Conservation (phyloP, 2,888 invertebrate genomes). For the Harpagoxenus sublaevis region DNA sequence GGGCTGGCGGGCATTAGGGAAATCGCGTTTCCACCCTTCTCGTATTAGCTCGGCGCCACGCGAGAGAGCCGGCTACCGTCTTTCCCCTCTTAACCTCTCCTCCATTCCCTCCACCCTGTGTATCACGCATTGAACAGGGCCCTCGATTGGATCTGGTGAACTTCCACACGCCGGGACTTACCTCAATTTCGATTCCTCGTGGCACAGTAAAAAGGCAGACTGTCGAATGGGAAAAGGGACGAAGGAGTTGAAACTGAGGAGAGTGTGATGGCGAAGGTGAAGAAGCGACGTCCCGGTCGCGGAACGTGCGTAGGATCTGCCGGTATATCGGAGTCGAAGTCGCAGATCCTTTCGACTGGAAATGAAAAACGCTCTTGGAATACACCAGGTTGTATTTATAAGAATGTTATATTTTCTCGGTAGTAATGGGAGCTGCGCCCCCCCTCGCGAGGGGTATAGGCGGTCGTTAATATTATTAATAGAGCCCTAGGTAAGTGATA, state of each 20-base stretch:
- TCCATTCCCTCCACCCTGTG: conserved; percentile 38
- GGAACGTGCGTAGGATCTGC: conserved; percentile 41
- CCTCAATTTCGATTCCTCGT: conserved; percentile 75
- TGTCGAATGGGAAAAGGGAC: conserved; percentile 17
- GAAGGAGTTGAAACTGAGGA: neutral
- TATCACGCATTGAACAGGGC: conserved; percentile 60
- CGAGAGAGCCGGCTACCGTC: conserved; percentile 33
- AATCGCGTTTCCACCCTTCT: conserved; percentile 76
- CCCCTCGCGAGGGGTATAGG: conserved; percentile 72
- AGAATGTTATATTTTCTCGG: conserved; percentile 83
- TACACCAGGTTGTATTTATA: conserved; percentile 81
- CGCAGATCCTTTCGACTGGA: conserved; percentile 42
- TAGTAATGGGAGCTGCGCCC: conserved; percentile 81
- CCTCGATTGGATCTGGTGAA: conserved; percentile 63
- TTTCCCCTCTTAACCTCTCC: conserved; percentile 59
- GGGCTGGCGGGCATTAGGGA: conserved; percentile 86
- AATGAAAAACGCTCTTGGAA: conserved; percentile 68
- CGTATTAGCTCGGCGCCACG: conserved; percentile 51
- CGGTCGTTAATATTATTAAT: conserved; percentile 84
- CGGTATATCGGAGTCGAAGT: conserved; percentile 7
- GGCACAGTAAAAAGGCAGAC: conserved; percentile 35
- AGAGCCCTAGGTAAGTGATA: conserved; percentile 85
- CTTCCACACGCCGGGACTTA: conserved; percentile 71
- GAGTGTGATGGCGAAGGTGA: conserved; percentile 5
- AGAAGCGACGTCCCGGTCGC: conserved; percentile 38